phyloP scores from a whole-genome alignment of 2,888 invertebrate species.

The Artemia sinica region DNA sequence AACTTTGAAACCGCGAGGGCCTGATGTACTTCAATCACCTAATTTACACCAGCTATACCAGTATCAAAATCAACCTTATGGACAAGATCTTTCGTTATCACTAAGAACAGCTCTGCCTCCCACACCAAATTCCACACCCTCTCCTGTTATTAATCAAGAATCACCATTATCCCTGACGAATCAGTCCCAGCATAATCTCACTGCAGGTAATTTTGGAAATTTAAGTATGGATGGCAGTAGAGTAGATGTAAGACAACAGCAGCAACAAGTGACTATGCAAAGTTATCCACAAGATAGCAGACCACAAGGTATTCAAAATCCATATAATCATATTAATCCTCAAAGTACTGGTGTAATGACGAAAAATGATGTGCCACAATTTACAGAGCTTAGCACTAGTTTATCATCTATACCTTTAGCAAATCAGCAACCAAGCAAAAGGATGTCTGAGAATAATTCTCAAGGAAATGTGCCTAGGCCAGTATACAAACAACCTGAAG shows the following conservation, averaged over 20 bases:
- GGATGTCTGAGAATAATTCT: background rate
- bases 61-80: conserved; percentile 9
- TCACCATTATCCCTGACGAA: background rate
- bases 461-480: background rate
- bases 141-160: conserved; percentile 9
- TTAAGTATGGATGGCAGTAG: background rate
- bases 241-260: background rate
- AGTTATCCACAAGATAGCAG: background rate
- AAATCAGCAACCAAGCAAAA: background rate
- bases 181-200: background rate
- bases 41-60: background rate
- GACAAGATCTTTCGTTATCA: background rate
- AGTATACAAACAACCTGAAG: background rate
- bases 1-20: background rate
- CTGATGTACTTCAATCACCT: conserved; percentile 5
- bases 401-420: background rate
- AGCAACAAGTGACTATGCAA: background rate
- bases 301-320: background rate
- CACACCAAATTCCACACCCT: background rate
- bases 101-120: background rate
- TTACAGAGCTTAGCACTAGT: background rate
- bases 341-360: background rate
- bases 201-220: background rate
- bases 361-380: background rate
- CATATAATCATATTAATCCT: background rate